phyloP scores from a whole-genome alignment of 2,113 vertebrate species.

The Cinclus mexicanus region DNA sequence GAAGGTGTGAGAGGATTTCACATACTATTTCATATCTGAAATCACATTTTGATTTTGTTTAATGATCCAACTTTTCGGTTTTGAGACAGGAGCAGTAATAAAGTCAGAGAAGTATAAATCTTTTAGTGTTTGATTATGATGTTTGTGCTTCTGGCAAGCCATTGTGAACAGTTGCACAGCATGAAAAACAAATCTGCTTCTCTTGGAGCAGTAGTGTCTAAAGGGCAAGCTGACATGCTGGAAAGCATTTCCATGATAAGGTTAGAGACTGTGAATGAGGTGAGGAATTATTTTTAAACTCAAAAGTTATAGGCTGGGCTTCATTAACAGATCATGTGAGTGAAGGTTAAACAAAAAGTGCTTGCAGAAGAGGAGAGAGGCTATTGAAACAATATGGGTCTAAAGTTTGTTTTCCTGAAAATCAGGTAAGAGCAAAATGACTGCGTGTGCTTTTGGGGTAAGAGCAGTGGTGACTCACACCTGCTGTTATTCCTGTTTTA shows the following conservation, averaged over 20 bases:
- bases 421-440: background rate
- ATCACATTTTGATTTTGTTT: background rate
- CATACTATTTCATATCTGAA: background rate
- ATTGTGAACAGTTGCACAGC: background rate
- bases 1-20: background rate
- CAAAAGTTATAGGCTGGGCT: background rate
- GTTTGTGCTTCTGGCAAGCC: background rate
- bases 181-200: background rate
- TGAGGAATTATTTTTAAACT: slow-evolving; percentile 56
- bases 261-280: background rate
- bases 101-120: background rate
- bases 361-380: background rate
- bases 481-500: background rate
- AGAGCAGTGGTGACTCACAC: background rate
- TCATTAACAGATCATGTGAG: slow-evolving; percentile 61
- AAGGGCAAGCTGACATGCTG: slow-evolving; percentile 51
- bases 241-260: slow-evolving; percentile 34
- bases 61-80: background rate
- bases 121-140: background rate
- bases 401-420: slow-evolving; percentile 27
- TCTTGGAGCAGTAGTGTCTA: background rate
- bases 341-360: slow-evolving; percentile 44
- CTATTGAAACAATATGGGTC: background rate
- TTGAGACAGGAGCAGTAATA: background rate
- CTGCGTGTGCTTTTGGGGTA: background rate